Conservation (phyloP, 2,113 vertebrate genomes). For the Gasterosteus nipponicus region DNA sequence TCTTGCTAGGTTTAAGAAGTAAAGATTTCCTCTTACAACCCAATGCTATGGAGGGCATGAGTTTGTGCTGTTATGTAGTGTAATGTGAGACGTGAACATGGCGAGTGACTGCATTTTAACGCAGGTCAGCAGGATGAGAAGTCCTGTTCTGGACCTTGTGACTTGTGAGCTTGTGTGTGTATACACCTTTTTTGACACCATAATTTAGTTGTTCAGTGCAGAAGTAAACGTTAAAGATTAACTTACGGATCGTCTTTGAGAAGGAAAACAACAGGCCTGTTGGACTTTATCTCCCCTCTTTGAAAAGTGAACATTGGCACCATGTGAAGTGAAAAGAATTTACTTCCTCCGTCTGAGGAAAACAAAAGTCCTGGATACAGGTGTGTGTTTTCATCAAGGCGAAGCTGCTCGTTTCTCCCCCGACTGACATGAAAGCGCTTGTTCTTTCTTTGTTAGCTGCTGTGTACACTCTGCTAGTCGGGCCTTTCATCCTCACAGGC, state of each 20-base stretch:
- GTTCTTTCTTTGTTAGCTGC: constrained; percentile 12
- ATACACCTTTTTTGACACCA: background rate
- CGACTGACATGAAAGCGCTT: constrained; percentile 37
- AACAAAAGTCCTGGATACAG: constrained; percentile 4
- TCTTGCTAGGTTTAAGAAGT: constrained; percentile 1
- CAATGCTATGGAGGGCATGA: background rate
- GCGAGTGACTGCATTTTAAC: background rate
- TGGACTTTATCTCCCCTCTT: constrained; percentile 56
- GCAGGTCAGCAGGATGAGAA: background rate
- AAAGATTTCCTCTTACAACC: background rate
- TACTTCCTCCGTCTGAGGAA: constrained; percentile 27
- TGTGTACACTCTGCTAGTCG: background rate
- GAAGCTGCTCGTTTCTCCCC: constrained; percentile 17
- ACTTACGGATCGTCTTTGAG: background rate
- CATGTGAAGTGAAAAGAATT: too few relatives aligned
- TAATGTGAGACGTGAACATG: background rate
- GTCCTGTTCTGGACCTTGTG: constrained; percentile 2
- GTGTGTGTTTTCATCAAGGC: constrained; percentile 25
- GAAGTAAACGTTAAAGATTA: constrained; percentile 56
- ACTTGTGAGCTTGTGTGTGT: background rate
- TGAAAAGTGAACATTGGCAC: constrained; percentile 56
- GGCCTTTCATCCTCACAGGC: constrained; percentile 49
- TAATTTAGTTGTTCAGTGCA: background rate
- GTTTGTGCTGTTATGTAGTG: background rate
- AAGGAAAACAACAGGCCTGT: constrained; percentile 17